Evolutionary conservation across 2,888 invertebrate species (phyloP).

Genomic region (Allacma fusca): DNA sequence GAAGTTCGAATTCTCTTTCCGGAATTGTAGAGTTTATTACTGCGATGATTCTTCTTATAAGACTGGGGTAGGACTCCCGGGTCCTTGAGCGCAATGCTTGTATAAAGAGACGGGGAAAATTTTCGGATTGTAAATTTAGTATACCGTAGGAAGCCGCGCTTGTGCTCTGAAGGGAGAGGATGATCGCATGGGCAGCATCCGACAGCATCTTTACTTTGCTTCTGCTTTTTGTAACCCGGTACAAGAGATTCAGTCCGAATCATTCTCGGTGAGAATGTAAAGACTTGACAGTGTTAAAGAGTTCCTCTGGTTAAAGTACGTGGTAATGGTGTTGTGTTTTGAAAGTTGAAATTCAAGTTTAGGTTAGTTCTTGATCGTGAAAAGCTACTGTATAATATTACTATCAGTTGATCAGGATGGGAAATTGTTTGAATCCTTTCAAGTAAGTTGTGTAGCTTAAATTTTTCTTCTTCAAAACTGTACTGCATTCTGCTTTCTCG

Average conservation of each 20-base stretch:
- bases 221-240: constrained; percentile 37
- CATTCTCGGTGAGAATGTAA: constrained; percentile 21
- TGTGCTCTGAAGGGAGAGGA: constrained; percentile 29
- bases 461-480: not conserved
- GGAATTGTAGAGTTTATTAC: not conserved
- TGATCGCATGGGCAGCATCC: constrained; percentile 46
- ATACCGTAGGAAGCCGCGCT: constrained; percentile 12
- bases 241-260: constrained; percentile 37
- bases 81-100: not conserved
- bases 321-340: constrained; percentile 7
- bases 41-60: not conserved
- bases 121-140: not conserved
- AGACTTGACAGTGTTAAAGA: constrained; percentile 9
- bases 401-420: constrained; percentile 31
- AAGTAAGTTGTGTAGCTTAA: constrained; percentile 37
- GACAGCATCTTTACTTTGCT: constrained; percentile 24
- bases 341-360: not conserved
- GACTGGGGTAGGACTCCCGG: not conserved
- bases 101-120: not conserved
- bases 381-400: not conserved
- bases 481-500: constrained; percentile 4
- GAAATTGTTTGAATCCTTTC: constrained; percentile 46
- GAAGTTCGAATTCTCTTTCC: not conserved
- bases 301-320: not conserved
- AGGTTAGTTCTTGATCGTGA: not conserved